Conservation (phyloP, 64 coral and sea anemone species). For the Montipora capricornis region DNA sequence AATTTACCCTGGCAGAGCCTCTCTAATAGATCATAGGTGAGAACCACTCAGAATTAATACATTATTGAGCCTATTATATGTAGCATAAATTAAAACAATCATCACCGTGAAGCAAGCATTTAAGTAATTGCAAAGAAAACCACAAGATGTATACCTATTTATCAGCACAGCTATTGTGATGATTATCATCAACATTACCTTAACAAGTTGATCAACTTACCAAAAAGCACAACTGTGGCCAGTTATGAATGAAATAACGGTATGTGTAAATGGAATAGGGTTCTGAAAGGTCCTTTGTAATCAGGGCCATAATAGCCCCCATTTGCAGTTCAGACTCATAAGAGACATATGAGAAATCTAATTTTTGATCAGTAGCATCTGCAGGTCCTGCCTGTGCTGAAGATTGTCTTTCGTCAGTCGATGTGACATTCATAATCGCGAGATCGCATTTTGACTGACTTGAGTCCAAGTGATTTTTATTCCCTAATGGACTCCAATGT, state of each 20-base stretch:
- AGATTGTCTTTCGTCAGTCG: background rate
- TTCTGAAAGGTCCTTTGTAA: constrained; percentile 98
- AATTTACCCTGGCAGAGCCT: too few relatives aligned
- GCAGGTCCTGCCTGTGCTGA: constrained; percentile 28
- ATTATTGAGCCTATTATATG: too few relatives aligned
- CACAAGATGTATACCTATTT: too few relatives aligned
- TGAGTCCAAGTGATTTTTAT: constrained; percentile 19
- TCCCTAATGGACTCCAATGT: background rate
- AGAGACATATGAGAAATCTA: constrained; percentile 76
- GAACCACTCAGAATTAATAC: too few relatives aligned
- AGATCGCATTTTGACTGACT: constrained; percentile 8
- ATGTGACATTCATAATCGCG: constrained; percentile 22
- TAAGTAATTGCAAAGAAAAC: too few relatives aligned
- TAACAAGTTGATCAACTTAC: constrained; percentile 50
- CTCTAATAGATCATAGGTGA: too few relatives aligned
- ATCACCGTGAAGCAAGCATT: too few relatives aligned
- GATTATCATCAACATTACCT: background rate
- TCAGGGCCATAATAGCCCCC: constrained; percentile 94
- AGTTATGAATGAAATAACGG: constrained; percentile 99
- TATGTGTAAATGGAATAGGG: constrained; percentile 99
- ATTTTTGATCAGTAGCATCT: constrained; percentile 17
- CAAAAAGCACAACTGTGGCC: constrained; percentile 97
- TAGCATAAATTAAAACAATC: too few relatives aligned
- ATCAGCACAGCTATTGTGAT: background rate
- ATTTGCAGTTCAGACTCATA: constrained; percentile 96